Conservation (phyloP, 2,113 vertebrate species). For the Channa argus region DNA sequence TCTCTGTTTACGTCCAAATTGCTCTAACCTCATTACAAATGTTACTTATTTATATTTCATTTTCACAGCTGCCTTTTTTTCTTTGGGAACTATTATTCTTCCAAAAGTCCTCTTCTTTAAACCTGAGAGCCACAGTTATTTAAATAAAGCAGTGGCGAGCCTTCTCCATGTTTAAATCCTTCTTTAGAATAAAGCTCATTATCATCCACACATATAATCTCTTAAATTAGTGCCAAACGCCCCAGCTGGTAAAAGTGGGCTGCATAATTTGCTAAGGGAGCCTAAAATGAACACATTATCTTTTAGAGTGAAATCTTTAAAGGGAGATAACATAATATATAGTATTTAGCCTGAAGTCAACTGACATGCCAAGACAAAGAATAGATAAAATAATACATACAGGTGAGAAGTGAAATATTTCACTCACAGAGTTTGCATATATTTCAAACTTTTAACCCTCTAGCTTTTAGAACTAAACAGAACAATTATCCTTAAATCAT, state of each 20-base stretch:
- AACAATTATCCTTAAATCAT: too few relatives aligned
- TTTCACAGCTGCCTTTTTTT: background rate
- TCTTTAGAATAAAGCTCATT: conserved; percentile 80
- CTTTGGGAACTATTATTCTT: background rate
- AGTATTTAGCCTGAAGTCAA: conserved; percentile 41
- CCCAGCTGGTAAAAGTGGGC: conserved; percentile 62
- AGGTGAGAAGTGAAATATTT: background rate
- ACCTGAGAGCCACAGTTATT: conserved; percentile 65
- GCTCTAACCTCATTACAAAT: conserved; percentile 42
- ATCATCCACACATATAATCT: conserved; percentile 82
- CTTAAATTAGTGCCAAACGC: conserved; percentile 73
- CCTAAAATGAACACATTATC: conserved; percentile 64
- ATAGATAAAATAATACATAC: conserved; percentile 2
- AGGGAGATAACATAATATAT: conserved; percentile 40
- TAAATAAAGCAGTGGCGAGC: conserved; percentile 62
- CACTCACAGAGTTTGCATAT: too few relatives aligned
- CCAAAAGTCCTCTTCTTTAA: conserved; percentile 37
- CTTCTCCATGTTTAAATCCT: conserved; percentile 77
- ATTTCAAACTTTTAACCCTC: too few relatives aligned
- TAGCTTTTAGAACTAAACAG: too few relatives aligned
- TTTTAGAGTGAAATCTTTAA: conserved; percentile 56
- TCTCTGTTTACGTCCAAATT: conserved; percentile 42
- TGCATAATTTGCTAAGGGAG: conserved; percentile 61
- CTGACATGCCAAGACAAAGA: conserved; percentile 7
- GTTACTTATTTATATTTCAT: conserved; percentile 44